Evolutionary conservation across 1,140 invertebrate species (phyloP), one percentile per base, ranked within the genome.

Genomic region (Globodera rostochiensis): DNA sequence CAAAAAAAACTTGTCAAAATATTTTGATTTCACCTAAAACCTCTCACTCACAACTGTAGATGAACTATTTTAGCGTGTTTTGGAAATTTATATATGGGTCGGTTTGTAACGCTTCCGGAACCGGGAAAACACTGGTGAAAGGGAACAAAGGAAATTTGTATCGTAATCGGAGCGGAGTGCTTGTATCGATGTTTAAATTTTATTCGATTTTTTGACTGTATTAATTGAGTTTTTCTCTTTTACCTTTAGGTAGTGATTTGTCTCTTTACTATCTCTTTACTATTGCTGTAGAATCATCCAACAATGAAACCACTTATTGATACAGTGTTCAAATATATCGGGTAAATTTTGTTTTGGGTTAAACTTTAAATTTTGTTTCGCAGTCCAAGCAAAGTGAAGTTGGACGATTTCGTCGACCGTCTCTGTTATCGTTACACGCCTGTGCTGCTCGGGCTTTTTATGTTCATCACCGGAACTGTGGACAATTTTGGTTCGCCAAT

Each of bases 401-500:
- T 77, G 21, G 76, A 77, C 4, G 76, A 77, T 47, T 77, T 77
- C 64, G 60, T 69, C 8, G 76, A 77, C 69, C 76, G 76, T 66
- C 76, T 77, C 45, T 77, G 76, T 64, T 77, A 70, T 46, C 64
- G 69, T 36, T 64, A 49, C 64, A 77, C 76, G 45, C 21, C 76
- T 47, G 46, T 66, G 64, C 60, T 77, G 13, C 76, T 77, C 19
- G n/a, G 46, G 7, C 13, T 77, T 5, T 77, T 77, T 47, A 70
- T 70, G n/a, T 25, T 77, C 64, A 66, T 77, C n/a, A 77, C 76
- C 25, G 75, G 75, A n/a, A 77, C n/a, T 13, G 69, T 77, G 21
- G 76, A 77, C 53, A 64, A 66, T 45, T 80, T 80, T 74, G 79
- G 70, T 8, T 45, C 67, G 46, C 47, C 78, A 25, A 80, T 80